Evolutionary conservation across 2,888 invertebrate species (phyloP).

Genomic region (Dasypolia templi): DNA sequence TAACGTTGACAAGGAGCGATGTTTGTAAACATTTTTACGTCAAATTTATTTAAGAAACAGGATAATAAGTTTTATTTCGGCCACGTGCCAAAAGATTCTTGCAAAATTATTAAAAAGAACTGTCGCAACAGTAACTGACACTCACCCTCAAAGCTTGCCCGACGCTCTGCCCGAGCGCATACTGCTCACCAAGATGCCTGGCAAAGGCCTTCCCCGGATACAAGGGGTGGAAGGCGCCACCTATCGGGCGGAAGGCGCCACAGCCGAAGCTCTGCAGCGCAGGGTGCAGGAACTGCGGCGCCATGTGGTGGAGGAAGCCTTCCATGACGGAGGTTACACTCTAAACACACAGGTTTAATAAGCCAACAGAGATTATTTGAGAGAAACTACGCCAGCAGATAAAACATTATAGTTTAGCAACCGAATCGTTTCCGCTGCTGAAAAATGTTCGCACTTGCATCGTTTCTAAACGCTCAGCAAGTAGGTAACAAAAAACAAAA

Average conservation of each 20-base stretch:
- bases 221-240: constrained; percentile 88
- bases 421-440: neutral
- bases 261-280: constrained; percentile 89
- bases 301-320: constrained; percentile 89
- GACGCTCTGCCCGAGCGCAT: constrained; percentile 87
- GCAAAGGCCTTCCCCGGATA: constrained; percentile 89
- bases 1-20: neutral
- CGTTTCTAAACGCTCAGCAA: constrained; percentile 29
- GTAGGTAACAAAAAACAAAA: neutral
- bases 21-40: neutral
- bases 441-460: constrained; percentile 1
- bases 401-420: neutral
- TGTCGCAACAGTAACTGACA: neutral
- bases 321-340: constrained; percentile 80
- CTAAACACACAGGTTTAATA: constrained; percentile 57
- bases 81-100: neutral
- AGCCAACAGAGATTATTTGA: neutral
- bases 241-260: constrained; percentile 88
- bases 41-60: neutral
- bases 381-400: constrained; percentile 36
- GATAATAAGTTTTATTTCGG: too few relatives aligned
- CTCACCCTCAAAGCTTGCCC: constrained; percentile 87
- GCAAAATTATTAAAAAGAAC: neutral
- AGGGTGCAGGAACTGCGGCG: constrained; percentile 89
- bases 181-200: constrained; percentile 88